These are phyloP conservation scores for Cyprinodon tularosa DNA, from an alignment of 2,113 vertebrate genomes.

Conservation along the genomic window DNA sequence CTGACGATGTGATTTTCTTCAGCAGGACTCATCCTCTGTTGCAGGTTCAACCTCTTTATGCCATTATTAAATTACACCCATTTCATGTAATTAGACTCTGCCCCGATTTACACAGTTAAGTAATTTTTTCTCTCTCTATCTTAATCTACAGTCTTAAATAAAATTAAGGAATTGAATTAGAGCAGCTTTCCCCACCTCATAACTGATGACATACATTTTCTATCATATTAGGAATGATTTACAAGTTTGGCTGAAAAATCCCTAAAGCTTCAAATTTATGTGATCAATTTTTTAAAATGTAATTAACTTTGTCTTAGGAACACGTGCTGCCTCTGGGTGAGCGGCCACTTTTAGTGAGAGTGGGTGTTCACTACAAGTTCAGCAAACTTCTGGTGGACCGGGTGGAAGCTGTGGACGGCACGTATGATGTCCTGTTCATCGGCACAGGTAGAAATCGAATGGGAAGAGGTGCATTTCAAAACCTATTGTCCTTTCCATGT, in stretches of 20 bases:
- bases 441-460: conserved; percentile 74
- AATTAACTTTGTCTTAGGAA: conserved; percentile 58
- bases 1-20: conserved; percentile 85
- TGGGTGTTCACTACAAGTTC: conserved; percentile 82
- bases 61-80: conserved; percentile 23
- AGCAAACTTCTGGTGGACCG: conserved; percentile 82
- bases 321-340: conserved; percentile 78
- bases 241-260: neutral
- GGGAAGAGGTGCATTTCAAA: too few species aligned
- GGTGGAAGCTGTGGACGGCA: conserved; percentile 82
- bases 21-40: conserved; percentile 84
- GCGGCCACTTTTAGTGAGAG: conserved; percentile 81
- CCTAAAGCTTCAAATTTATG: neutral
- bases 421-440: conserved; percentile 83
- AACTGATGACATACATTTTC: conserved; percentile 3
- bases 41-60: conserved; percentile 61
- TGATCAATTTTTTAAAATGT: neutral
- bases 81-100: conserved; percentile 10
- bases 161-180: conserved; percentile 25
- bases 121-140: neutral
- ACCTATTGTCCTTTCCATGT: neutral
- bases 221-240: neutral
- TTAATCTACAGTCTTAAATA: conserved; percentile 12
- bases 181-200: neutral
- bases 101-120: conserved; percentile 1